Evolutionary conservation across 2,113 vertebrate genomes (phyloP).

Genomic region (Dendropsophus ebraccatus): DNA sequence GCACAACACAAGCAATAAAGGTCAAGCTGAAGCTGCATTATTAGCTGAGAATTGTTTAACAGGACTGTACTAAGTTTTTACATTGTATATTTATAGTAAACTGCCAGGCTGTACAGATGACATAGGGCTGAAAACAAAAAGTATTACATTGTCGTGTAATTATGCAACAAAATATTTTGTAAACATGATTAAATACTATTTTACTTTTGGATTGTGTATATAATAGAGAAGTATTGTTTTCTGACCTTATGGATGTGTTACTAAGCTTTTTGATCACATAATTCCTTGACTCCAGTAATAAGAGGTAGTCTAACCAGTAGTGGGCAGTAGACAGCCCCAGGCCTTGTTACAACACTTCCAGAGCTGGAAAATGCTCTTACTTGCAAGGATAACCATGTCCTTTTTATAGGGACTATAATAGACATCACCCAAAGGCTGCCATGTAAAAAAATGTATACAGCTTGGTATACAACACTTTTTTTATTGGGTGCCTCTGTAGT

Average conservation of each 20-base stretch:
- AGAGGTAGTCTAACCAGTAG: slow-evolving; percentile 23
- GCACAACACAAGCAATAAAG: neutral
- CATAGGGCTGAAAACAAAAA: neutral
- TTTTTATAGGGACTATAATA: too few species aligned
- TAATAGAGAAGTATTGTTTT: neutral
- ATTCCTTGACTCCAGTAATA: slow-evolving; percentile 9
- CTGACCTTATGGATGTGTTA: neutral
- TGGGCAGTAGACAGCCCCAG: neutral
- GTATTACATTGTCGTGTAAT: slow-evolving; percentile 10
- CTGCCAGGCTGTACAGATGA: neutral
- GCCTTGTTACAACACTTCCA: neutral
- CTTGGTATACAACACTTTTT: too few species aligned
- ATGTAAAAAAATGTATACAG: too few species aligned
- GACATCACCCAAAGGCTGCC: too few species aligned
- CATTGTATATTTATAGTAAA: neutral
- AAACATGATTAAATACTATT: neutral
- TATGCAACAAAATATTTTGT: slow-evolving; percentile 10
- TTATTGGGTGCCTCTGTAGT: too few species aligned
- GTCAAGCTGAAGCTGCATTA: neutral
- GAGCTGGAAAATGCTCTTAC: neutral
- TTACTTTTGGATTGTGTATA: neutral
- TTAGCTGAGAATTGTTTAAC: neutral
- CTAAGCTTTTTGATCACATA: neutral
- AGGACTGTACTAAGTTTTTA: too few species aligned
- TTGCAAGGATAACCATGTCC: too few species aligned